Evolutionary conservation across 2,113 vertebrate genomes (phyloP).

Genomic region (Himantopus leucocephalus): DNA sequence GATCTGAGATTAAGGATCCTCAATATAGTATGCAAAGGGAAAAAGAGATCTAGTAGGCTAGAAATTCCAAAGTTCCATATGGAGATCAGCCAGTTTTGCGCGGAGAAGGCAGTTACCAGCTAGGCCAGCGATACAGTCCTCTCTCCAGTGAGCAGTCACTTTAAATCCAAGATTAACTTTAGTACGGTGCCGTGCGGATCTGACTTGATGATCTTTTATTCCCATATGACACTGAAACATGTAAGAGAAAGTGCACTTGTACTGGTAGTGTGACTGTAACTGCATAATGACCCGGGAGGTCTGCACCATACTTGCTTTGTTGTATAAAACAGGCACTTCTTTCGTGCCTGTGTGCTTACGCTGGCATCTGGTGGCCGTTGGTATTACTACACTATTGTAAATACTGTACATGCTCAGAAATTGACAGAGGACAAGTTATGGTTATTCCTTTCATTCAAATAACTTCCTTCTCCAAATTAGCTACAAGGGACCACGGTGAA

Average conservation of each 20-base stretch:
- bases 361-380: slow-evolving; percentile 34
- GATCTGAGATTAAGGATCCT: not conserved
- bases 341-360: not conserved
- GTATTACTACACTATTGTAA: not conserved
- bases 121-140: not conserved
- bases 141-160: not conserved
- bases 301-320: not conserved
- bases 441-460: not conserved
- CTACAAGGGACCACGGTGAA: not conserved
- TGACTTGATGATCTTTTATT: not conserved
- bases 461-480: not conserved
- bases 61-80: not conserved
- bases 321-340: not conserved
- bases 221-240: not conserved
- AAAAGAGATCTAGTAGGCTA: not conserved
- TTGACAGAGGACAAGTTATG: not conserved
- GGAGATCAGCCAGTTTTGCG: not conserved
- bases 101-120: not conserved
- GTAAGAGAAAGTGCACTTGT: not conserved
- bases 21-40: not conserved
- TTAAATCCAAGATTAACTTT: not conserved
- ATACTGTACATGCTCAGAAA: not conserved
- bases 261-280: not conserved
- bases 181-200: not conserved
- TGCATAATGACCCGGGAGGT: not conserved